Percentiles rank a stretch among this genome's conserved stretches.
phyloP scores from a whole-genome alignment of 1,140 invertebrate species.

The Samia ricini region DNA sequence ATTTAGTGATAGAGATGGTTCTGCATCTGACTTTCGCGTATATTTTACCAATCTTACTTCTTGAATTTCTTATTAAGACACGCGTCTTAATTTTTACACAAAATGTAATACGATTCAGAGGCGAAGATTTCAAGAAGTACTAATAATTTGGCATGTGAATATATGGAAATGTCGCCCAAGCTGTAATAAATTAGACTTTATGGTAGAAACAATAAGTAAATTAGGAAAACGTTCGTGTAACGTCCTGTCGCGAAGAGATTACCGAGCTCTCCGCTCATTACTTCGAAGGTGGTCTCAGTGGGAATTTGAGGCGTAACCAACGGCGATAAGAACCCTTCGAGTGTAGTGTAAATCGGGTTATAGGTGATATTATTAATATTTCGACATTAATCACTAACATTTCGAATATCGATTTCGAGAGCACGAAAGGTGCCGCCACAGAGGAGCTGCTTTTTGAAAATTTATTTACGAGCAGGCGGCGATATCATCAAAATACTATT shows the following conservation, averaged over 20 bases:
- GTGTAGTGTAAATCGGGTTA: neutral
- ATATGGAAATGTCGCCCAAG: too few species aligned
- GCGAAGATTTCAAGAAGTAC: too few species aligned
- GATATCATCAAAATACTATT: too few species aligned
- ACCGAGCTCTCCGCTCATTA: neutral
- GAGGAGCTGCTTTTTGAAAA: neutral
- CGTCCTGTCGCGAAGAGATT: neutral
- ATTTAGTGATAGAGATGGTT: too few species aligned
- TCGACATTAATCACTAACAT: neutral
- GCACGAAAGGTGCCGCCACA: neutral
- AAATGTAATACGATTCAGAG: too few species aligned
- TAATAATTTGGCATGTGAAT: too few species aligned
- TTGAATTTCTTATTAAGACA: too few species aligned
- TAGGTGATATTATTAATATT: neutral
- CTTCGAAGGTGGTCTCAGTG: neutral
- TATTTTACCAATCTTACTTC: too few species aligned
- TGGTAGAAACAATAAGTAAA: neutral
- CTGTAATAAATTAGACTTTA: too few species aligned
- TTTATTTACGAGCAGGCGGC: neutral
- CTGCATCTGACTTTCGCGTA: too few species aligned
- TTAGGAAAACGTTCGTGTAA: neutral
- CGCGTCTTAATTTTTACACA: too few species aligned
- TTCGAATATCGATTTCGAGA: neutral
- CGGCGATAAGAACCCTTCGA: neutral
- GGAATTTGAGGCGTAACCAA: neutral